phyloP scores from a whole-genome alignment of 2,888 invertebrate genomes.

The Daptonema setosum region DNA sequence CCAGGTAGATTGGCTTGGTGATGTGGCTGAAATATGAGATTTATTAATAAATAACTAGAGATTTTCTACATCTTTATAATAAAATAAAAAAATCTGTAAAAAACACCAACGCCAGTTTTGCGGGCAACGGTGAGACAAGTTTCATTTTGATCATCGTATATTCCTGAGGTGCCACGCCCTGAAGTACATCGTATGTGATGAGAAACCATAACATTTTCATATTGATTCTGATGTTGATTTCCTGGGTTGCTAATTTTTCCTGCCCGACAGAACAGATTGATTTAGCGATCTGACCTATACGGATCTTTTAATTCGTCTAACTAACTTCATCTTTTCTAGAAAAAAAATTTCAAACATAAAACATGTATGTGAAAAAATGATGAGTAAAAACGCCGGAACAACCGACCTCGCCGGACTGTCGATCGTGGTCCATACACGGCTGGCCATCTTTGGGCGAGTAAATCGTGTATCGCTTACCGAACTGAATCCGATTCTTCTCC shows the following conservation, averaged over 20 bases:
- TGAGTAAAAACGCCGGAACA: neutral
- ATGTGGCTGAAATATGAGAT: constrained; percentile 47
- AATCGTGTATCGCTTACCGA: constrained; percentile 86
- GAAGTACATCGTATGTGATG: no score
- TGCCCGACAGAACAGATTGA: no score
- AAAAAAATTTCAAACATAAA: no score
- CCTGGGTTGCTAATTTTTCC: no score
- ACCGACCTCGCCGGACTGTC: constrained; percentile 58
- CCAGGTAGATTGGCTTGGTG: constrained; percentile 43
- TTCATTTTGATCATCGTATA: constrained; percentile 88
- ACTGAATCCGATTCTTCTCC: constrained; percentile 69
- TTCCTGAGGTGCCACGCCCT: constrained; percentile 86
- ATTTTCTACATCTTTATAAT: neutral
- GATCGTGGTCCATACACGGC: constrained; percentile 98
- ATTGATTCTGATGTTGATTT: no score
- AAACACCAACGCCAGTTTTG: constrained; percentile 33
- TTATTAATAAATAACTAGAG: neutral
- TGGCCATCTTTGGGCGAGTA: constrained; percentile 87
- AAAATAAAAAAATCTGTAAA: neutral
- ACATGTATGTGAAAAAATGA: constrained; percentile 3
- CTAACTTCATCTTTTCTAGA: no score
- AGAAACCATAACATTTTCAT: no score
- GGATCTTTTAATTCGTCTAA: no score
- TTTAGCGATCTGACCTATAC: neutral
- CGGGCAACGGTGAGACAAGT: constrained; percentile 47